These are phyloP conservation scores for Tromatobia lineatoria DNA, from an alignment of 2,888 invertebrate genomes.

Conservation along the genomic window DNA sequence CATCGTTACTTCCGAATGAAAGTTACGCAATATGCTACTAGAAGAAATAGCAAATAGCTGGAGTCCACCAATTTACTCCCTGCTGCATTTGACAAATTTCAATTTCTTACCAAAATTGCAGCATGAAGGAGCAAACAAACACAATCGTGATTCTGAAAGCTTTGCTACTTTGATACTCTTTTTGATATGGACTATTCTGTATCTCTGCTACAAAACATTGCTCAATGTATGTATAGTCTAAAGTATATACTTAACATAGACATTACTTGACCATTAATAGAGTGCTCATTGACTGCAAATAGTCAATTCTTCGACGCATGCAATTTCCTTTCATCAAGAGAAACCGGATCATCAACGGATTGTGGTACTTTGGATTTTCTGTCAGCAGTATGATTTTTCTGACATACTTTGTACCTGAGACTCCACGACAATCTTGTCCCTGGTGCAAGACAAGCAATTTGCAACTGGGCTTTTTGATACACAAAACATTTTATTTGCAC, in stretches of 20 bases:
- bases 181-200: constrained; percentile 72
- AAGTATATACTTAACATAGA: background rate
- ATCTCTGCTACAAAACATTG: constrained; percentile 74
- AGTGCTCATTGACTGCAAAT: constrained; percentile 24
- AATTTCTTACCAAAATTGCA: constrained; percentile 67
- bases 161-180: constrained; percentile 55
- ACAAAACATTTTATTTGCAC: constrained; percentile 78
- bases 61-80: constrained; percentile 67
- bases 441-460: constrained; percentile 65
- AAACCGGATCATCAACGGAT: constrained; percentile 74
- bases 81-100: constrained; percentile 69
- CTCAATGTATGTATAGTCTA: constrained; percentile 73
- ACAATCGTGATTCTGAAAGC: constrained; percentile 35
- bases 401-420: constrained; percentile 61
- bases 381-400: constrained; percentile 75
- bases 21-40: constrained; percentile 65
- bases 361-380: constrained; percentile 76
- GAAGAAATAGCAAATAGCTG: constrained; percentile 69
- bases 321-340: constrained; percentile 72
- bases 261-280: background rate
- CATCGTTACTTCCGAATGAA: constrained; percentile 32
- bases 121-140: constrained; percentile 59
- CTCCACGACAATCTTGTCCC: constrained; percentile 56
- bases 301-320: constrained; percentile 77
- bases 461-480: constrained; percentile 72